phyloP scores from a whole-genome alignment of 1,140 invertebrate genomes.

The Drosophila albomicans region DNA sequence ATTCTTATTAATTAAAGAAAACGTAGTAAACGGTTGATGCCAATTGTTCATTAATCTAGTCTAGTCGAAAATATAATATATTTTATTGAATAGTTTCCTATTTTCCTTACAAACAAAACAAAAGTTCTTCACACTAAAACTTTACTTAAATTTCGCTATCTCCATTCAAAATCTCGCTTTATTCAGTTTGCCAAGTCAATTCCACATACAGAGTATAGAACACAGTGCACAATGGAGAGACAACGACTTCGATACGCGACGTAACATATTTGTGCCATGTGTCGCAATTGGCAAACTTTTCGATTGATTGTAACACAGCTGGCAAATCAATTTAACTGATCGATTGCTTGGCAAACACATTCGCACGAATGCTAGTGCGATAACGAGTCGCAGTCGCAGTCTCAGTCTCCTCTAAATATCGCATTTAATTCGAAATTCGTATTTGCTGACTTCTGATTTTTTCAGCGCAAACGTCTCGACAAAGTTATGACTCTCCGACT shows the following conservation, averaged over 20 bases:
- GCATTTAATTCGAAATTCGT: constrained; percentile 29
- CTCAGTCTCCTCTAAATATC: constrained; percentile 5
- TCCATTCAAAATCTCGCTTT: too few relatives aligned
- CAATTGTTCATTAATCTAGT: too few relatives aligned
- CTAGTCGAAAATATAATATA: too few relatives aligned
- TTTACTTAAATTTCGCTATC: too few relatives aligned
- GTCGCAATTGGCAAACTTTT: constrained; percentile 20
- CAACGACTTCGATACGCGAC: not conserved
- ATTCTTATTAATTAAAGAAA: too few relatives aligned
- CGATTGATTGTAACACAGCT: constrained; percentile 15
- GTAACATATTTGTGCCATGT: not conserved
- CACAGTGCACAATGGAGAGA: not conserved
- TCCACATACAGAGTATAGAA: not conserved
- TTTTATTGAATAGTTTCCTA: too few relatives aligned
- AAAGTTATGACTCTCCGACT: constrained; percentile 35
- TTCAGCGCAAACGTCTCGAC: constrained; percentile 16
- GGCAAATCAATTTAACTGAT: constrained; percentile 50
- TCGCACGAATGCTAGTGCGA: not conserved
- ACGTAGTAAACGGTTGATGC: too few relatives aligned
- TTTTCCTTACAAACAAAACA: too few relatives aligned
- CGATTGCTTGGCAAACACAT: constrained; percentile 48
- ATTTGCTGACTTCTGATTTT: constrained; percentile 13
- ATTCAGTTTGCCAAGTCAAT: not conserved
- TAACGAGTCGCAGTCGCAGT: not conserved
- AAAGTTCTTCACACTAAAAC: too few relatives aligned